phyloP scores from a whole-genome alignment of 2,888 invertebrate genomes.

The Atethmia centrago region DNA sequence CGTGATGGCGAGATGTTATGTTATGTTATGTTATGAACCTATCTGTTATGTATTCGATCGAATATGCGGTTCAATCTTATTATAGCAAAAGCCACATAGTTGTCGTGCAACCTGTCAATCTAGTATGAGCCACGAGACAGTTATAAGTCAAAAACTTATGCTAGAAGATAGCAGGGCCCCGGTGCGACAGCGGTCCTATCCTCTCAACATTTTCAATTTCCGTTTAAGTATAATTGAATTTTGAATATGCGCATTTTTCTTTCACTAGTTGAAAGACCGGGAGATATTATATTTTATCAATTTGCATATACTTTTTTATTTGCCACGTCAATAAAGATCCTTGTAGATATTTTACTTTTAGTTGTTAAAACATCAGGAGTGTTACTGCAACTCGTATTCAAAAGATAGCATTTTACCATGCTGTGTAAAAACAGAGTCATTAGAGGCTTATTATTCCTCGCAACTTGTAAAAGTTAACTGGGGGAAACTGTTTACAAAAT shows the following conservation, averaged over 20 bases:
- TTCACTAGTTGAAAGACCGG: constrained; percentile 36
- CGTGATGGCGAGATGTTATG: too few species aligned
- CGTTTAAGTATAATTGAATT: constrained; percentile 84
- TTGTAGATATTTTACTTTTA: neutral
- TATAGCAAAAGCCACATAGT: constrained; percentile 35
- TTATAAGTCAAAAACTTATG: constrained; percentile 53
- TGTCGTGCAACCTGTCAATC: constrained; percentile 39
- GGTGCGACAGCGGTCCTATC: constrained; percentile 69
- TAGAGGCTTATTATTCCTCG: constrained; percentile 47
- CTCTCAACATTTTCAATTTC: constrained; percentile 84
- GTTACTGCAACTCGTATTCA: neutral
- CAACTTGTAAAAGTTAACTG: constrained; percentile 51
- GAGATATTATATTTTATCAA: constrained; percentile 45
- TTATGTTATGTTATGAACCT: too few species aligned
- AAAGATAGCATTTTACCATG: constrained; percentile 23
- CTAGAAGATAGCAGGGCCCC: constrained; percentile 63
- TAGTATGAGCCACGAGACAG: constrained; percentile 43
- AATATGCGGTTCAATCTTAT: constrained; percentile 39
- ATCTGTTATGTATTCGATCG: neutral
- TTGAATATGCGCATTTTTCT: constrained; percentile 71
- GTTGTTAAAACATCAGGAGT: neutral
- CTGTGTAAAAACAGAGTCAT: constrained; percentile 43
- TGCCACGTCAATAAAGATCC: constrained; percentile 1
- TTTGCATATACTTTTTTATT: constrained; percentile 38
- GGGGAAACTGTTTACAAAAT: constrained; percentile 53